Evolutionary conservation across 2,888 invertebrate genomes (phyloP).

Genomic region (Cerastis leucographa): DNA sequence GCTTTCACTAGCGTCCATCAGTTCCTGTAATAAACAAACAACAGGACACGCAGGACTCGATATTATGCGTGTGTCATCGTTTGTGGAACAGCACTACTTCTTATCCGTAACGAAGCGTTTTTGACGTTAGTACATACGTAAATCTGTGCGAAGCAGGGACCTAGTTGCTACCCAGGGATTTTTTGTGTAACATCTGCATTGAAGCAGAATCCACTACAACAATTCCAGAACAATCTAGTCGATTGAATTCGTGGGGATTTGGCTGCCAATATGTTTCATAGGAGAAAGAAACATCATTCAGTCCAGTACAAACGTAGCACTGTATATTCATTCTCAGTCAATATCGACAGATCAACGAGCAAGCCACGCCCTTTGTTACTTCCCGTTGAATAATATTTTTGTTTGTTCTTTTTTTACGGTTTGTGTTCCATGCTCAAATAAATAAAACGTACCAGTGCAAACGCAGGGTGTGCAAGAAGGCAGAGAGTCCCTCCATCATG

Average conservation of each 20-base stretch:
- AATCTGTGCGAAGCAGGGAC: neutral
- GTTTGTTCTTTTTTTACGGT: neutral
- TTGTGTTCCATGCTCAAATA: neutral
- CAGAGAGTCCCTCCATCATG: constrained; percentile 99
- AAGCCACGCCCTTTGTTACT: neutral
- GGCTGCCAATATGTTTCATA: neutral
- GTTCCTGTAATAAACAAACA: no score
- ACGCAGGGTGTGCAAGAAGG: constrained; percentile 99
- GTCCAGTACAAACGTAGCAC: neutral
- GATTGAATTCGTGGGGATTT: neutral
- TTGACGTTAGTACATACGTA: neutral
- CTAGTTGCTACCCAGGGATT: neutral
- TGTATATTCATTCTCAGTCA: neutral
- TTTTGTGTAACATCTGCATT: neutral
- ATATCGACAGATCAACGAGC: neutral
- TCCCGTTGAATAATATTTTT: neutral
- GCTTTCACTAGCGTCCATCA: no score
- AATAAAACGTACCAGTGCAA: constrained; percentile 95
- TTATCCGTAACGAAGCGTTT: neutral
- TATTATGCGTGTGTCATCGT: no score
- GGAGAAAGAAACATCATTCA: neutral
- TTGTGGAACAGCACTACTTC: neutral
- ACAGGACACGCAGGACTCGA: no score
- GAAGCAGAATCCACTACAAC: neutral
- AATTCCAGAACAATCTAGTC: neutral